Evolutionary conservation across 2,113 vertebrate species (phyloP).

Genomic region (Chiloscyllium plagiosum): DNA sequence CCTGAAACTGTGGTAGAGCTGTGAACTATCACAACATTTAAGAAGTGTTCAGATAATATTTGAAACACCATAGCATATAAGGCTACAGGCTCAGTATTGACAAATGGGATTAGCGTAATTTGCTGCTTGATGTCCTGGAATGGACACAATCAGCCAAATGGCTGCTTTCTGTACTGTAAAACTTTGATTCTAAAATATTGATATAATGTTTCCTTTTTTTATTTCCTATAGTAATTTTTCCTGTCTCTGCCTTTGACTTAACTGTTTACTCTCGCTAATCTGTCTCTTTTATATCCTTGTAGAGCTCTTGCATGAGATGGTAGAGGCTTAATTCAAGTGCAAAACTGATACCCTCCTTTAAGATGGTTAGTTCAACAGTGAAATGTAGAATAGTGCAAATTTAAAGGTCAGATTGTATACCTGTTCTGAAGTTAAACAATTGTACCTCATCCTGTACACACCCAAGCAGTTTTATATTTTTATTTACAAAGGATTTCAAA

Average conservation of each 20-base stretch:
- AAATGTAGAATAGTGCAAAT: not conserved
- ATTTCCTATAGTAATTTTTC: not conserved
- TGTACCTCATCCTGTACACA: not conserved
- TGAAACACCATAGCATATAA: too few relatives aligned
- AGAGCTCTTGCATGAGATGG: not conserved
- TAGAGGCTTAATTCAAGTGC: not conserved
- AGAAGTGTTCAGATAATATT: too few relatives aligned
- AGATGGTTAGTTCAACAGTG: not conserved
- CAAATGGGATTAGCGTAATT: too few relatives aligned
- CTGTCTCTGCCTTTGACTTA: not conserved
- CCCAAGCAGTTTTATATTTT: not conserved
- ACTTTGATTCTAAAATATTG: not conserved
- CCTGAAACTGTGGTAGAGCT: too few relatives aligned
- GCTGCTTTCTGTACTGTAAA: too few relatives aligned
- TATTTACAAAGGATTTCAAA: not conserved
- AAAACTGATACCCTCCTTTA: not conserved
- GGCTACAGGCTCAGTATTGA: too few relatives aligned
- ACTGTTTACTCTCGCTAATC: not conserved
- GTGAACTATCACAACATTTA: too few relatives aligned
- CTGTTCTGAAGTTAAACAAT: not conserved
- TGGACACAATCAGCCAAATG: too few relatives aligned
- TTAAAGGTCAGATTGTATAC: not conserved
- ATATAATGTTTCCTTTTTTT: not conserved
- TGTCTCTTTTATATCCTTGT: not conserved
- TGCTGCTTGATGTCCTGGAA: too few relatives aligned